phyloP scores from a whole-genome alignment of 2,888 invertebrate species.

The Hydrotaea cyrtoneurina region DNA sequence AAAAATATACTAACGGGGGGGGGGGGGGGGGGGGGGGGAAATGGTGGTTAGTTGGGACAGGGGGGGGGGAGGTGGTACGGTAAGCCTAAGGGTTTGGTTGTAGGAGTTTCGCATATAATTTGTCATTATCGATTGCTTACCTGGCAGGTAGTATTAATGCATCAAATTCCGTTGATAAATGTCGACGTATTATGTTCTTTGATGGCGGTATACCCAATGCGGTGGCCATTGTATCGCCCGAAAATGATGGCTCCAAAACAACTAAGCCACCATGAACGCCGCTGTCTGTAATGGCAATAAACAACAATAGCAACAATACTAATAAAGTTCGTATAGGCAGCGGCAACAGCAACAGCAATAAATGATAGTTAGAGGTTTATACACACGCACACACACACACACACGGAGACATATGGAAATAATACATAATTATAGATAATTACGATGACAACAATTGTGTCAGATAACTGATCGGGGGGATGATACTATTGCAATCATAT shows the following conservation, averaged over 20 bases:
- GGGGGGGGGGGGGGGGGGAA: neutral
- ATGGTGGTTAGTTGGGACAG: neutral
- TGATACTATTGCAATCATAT: neutral
- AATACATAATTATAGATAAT: constrained; percentile 35
- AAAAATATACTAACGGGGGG: neutral
- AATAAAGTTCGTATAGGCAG: constrained; percentile 1
- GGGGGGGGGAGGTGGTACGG: no score
- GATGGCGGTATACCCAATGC: constrained; percentile 95
- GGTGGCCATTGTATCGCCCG: constrained; percentile 96
- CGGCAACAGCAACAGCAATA: neutral
- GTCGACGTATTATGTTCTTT: constrained; percentile 95
- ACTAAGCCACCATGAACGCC: constrained; percentile 97
- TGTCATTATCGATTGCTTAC: constrained; percentile 81
- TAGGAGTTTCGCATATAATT: neutral
- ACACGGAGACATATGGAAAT: neutral
- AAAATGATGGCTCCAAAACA: constrained; percentile 95
- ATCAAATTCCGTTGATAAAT: constrained; percentile 94
- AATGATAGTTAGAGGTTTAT: neutral
- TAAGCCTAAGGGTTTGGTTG: neutral
- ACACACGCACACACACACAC: no score
- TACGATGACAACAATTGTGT: constrained; percentile 31
- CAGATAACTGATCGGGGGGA: constrained; percentile 5
- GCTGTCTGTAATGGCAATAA: constrained; percentile 85
- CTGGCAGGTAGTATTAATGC: constrained; percentile 95
- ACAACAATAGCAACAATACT: no score